phyloP scores from a whole-genome alignment of 23 tunicate species.

The Trididemnum miniatum region DNA sequence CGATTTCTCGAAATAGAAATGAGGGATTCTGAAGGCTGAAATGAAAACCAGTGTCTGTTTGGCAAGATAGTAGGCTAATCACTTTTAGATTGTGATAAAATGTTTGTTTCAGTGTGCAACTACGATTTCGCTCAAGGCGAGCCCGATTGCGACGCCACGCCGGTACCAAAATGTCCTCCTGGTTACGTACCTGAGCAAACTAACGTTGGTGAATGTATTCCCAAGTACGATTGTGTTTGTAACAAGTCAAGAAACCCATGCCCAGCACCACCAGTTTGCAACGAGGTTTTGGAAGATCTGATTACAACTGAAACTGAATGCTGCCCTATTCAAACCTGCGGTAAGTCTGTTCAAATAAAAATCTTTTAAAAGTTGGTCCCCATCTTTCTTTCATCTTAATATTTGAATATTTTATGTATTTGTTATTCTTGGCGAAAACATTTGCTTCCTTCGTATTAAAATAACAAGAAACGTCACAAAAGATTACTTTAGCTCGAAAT shows the following conservation, averaged over 20 bases:
- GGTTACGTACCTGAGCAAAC: conserved; percentile 62
- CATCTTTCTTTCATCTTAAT: too few species aligned
- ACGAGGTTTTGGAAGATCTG: conserved; percentile 38
- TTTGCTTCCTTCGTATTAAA: too few species aligned
- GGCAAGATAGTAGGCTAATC: too few species aligned
- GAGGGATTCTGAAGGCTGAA: too few species aligned
- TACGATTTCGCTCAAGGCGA: conserved; percentile 77
- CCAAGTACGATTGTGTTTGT: conserved; percentile 77
- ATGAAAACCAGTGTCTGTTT: too few species aligned
- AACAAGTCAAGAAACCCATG: conserved; percentile 61
- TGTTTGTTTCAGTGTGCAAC: conserved; percentile 86
- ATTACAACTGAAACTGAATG: conserved; percentile 67
- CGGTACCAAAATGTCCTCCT: conserved; percentile 70
- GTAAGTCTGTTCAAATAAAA: too few species aligned
- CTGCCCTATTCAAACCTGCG: conserved; percentile 79
- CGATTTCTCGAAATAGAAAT: too few species aligned
- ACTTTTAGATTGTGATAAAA: too few species aligned
- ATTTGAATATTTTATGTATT: too few species aligned
- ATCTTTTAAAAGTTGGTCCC: too few species aligned
- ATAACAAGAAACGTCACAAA: too few species aligned
- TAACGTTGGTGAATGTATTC: conserved; percentile 79
- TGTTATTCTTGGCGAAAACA: too few species aligned
- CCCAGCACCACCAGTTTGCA: conserved; percentile 65
- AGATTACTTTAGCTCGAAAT: not conserved
- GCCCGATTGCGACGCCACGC: conserved; percentile 56